phyloP scores from a whole-genome alignment of 2,113 vertebrate genomes.

The Diadophis punctatus region DNA sequence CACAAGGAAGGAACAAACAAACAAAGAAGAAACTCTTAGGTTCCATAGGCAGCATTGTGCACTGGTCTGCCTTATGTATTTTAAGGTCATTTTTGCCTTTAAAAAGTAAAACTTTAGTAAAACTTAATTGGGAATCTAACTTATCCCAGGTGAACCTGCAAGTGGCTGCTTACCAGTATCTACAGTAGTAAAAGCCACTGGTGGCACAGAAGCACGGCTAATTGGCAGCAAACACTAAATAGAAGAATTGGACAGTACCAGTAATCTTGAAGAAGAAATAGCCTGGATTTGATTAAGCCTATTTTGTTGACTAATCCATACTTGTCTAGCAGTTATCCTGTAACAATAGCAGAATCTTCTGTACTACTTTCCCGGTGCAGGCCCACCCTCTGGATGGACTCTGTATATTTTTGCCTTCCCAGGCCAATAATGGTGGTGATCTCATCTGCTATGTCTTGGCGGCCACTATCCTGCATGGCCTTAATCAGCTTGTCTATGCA shows the following conservation, averaged over 20 bases:
- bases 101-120: background rate
- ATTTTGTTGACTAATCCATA: background rate
- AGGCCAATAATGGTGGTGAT: slow-evolving; percentile 79
- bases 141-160: background rate
- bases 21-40: background rate
- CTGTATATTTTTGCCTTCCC: slow-evolving; percentile 82
- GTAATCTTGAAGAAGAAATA: background rate
- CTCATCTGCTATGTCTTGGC: slow-evolving; percentile 87
- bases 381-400: slow-evolving; percentile 81
- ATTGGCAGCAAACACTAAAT: background rate
- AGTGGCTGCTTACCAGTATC: background rate
- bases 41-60: background rate
- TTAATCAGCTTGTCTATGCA: slow-evolving; percentile 72
- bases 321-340: slow-evolving; percentile 17
- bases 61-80: background rate
- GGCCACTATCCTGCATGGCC: slow-evolving; percentile 81
- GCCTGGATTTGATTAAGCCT: background rate
- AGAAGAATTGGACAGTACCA: background rate
- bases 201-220: background rate
- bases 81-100: background rate
- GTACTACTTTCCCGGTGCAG: slow-evolving; percentile 69
- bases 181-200: background rate
- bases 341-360: slow-evolving; percentile 58
- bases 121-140: background rate
- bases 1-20: background rate